Evolutionary conservation across 2,113 vertebrate genomes (phyloP), one percentile per base, ranked within the genome.

Genomic region (Alligator sinensis): DNA sequence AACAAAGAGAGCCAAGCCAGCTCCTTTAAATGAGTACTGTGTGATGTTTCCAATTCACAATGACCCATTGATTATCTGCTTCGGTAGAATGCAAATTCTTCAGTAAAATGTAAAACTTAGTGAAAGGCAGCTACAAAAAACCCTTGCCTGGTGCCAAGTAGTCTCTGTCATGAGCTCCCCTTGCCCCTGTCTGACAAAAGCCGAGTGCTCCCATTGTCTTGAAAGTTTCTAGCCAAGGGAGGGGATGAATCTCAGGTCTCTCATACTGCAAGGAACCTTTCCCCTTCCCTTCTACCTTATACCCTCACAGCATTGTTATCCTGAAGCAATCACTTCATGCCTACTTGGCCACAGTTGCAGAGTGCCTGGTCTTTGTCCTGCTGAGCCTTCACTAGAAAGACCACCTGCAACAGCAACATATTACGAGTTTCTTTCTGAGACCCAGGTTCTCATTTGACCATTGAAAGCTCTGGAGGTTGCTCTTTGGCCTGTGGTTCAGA

Each of bases 361-460:
- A 96, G 62, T 88, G 70, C 28, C 17, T 27, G 14, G 24, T 89
- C 30, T 55, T 57, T 3, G 2, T 62, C 63, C 30, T 9, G 70
- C 55, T 25, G 38, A 83, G 87, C 79, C 80, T 68, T 86, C 95
- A 55, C 82, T 30, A 93, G 90, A 94, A 95, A 77, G 87, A 80
- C 38, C 34, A 87, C 21, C 61, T 91, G 80, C 30, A 89, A 59
- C 88, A 90, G 90, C 63, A 47, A 47, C 38, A 47, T 74, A 74
- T 47, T 47, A 74, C 13, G 22, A 47, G 47, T 22, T 74, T 74
- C 7, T 74, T 74, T 74, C 9, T 38, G 70, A 47, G 34, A 47
- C 47, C 47, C 34, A 4, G 19, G 22, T 47, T 74, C 24, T 25
- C 5, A 5, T 13, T 47, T 47, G 70, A 74, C 24, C 22, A 19